Evolutionary conservation across 2,888 invertebrate species (phyloP), one percentile per base, ranked within the genome.

Genomic region (Pseudoips prasinana): DNA sequence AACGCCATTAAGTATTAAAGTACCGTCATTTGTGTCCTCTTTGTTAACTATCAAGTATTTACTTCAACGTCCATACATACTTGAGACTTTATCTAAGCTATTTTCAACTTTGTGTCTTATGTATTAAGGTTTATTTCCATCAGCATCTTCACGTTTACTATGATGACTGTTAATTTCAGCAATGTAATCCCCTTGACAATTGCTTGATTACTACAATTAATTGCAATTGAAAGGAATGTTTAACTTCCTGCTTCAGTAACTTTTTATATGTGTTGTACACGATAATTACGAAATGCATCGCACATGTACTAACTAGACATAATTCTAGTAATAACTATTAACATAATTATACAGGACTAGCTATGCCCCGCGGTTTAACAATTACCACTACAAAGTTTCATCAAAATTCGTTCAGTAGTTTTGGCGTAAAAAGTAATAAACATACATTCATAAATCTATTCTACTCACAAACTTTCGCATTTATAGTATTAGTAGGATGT

Each of bases 191-290:
- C 64, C 70, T 60, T 60, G 63, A 71, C 84, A 82, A 81, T 82
- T 78, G 80, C 77, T 84, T 84, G 80, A 87, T 87, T 84, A 82
- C 79, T 58, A 75, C 85, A 87, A 87, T 86, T 87, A 87, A 83
- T 80, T 63, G 75, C 84, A 87, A 87, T 87, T 87, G 84, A 69
- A 64, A 45, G 81, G 86, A 82, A 87, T 86, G 76, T 55, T 64
- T 55, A 61, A 69, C 76, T 81, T 83, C 81, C 83, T 81, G 74
- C 67, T 65, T 50, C 51, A 57, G 24, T 38, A 20, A n/a, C n/a
- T n/a, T n/a, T n/a, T n/a, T n/a, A n/a, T n/a, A n/a, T n/a, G n/a
- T n/a, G n/a, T n/a, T n/a, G n/a, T n/a, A n/a, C n/a, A n/a, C n/a
- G n/a, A n/a, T n/a, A n/a, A n/a, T n/a, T n/a, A n/a, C n/a, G n/a